Evolutionary conservation across 2,888 invertebrate species (phyloP), one percentile per base, ranked within the genome.

Genomic region (Salticus scenicus): DNA sequence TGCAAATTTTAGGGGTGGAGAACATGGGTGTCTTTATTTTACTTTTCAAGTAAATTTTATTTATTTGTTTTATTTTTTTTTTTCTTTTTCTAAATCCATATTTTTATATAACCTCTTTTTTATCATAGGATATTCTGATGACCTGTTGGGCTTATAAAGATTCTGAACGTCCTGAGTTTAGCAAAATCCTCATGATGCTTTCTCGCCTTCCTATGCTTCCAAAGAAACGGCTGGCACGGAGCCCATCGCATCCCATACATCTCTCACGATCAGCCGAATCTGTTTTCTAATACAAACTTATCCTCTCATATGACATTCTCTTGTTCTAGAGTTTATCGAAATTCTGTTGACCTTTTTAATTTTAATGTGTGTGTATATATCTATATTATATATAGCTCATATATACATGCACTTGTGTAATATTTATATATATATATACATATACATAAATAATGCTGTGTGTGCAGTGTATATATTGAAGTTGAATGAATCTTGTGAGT

Each of bases 201-300:
- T 96, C 98, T 91, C 95, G 96, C 91, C 93, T 99, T 90, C 99
- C 99, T 67, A 97, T 97, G 92, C 93, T 99, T 90, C 99, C 99
- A 67, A 97, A 97, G 92, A 98, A 98, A 92, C 94, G 97, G 67
- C 94, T 99, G 89, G 97, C 97, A 73, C 95, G 99, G 88, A 98
- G 98, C 90, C 99, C 99, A 89, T 99, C 98, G 88, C 98, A 99
- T 94, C 99, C 99, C 37, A 95, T 98, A 89, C 98, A 98, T 91
- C 93, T 98, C 90, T 98, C 98, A 70, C 94, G 98, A 90, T 98
- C 98, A 73, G 98, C 97, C 67, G 98, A 98, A 93, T 97, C 97
- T 74, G 96, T 98, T 90, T 97, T 97, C 93, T 96, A 81, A 77
- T 24, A 57, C 24, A 47, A 47, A 47, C 42, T 47, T 5, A 57